Conservation (phyloP, 2,113 vertebrate genomes). For the Ailurus styani region DNA sequence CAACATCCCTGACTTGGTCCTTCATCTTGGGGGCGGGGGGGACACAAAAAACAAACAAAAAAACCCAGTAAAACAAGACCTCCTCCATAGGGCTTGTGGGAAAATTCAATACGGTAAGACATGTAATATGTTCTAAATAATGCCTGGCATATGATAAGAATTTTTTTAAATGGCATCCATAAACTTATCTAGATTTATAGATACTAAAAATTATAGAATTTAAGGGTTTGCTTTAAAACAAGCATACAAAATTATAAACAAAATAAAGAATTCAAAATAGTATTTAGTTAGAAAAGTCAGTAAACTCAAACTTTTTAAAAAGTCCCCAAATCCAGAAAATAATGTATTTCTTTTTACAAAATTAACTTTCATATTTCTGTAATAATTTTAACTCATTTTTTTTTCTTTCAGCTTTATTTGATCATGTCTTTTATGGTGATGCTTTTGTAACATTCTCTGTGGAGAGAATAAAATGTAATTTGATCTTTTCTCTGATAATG, state of each 20-base stretch:
- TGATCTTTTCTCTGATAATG: conserved; percentile 1
- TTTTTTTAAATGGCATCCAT: not conserved
- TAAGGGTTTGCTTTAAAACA: not conserved
- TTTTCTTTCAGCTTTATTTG: conserved; percentile 18
- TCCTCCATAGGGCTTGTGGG: not conserved
- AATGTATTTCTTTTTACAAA: not conserved
- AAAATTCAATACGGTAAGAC: not conserved
- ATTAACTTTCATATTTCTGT: conserved; percentile 25
- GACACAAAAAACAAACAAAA: not conserved
- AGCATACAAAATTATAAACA: not conserved
- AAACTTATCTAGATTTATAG: not conserved
- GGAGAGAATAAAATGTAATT: conserved; percentile 37
- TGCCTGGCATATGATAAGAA: not conserved
- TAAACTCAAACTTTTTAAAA: not conserved
- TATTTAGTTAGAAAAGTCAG: not conserved
- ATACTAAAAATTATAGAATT: not conserved
- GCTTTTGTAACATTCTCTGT: conserved; percentile 31
- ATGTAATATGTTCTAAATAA: not conserved
- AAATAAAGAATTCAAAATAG: not conserved
- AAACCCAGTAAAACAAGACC: not conserved
- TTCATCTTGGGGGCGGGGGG: not conserved
- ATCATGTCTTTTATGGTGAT: not conserved
- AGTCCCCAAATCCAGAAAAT: not conserved
- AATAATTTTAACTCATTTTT: not conserved
- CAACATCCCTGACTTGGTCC: not conserved